phyloP scores from a whole-genome alignment of 2,113 vertebrate species.

The Galemys pyrenaicus region DNA sequence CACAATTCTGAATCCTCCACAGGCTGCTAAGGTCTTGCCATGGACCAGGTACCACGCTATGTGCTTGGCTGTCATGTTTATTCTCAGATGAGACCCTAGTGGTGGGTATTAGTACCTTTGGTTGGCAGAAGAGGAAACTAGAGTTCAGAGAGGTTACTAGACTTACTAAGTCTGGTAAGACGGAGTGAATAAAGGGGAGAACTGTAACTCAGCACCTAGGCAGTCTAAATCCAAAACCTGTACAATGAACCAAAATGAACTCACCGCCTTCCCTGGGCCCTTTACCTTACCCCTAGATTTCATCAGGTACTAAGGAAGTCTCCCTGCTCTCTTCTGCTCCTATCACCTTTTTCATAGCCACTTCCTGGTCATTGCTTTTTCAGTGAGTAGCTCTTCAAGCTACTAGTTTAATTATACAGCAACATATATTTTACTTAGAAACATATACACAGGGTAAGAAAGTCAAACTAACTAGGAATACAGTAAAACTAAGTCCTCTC shows the following conservation, averaged over 20 bases:
- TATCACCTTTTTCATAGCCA: neutral
- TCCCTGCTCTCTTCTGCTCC: neutral
- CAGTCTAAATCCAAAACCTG: neutral
- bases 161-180: neutral
- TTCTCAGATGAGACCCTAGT: neutral
- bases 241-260: neutral
- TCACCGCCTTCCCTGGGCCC: neutral
- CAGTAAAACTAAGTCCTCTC: neutral
- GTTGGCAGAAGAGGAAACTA: neutral
- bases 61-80: neutral
- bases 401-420: neutral
- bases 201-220: neutral
- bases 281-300: neutral
- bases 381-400: neutral
- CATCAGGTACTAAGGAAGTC: neutral
- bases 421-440: neutral
- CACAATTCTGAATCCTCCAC: neutral
- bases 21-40: neutral
- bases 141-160: neutral
- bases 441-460: neutral
- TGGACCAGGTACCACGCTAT: neutral
- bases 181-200: neutral
- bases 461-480: neutral
- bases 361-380: neutral
- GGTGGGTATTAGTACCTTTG: neutral